Base-by-base conservation (phyloP, 37 sponge, comb jelly and placozoan species). In the Ephydatia muelleri region DNA sequence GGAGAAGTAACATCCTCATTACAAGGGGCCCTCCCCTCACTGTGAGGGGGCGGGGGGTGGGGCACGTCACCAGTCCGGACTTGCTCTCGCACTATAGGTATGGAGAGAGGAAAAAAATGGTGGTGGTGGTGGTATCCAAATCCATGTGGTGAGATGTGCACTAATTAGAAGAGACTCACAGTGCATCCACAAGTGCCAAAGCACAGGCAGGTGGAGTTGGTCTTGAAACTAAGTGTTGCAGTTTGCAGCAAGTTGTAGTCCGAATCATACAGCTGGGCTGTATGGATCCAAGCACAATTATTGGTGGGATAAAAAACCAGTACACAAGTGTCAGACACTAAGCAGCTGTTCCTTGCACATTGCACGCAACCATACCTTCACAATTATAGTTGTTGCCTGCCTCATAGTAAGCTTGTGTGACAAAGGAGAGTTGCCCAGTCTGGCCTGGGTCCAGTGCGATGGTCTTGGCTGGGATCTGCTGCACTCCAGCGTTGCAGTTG, bases 151-250 rank as follows among this genome's bases (percentile, higher is more conserved):
- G 35, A 40, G 77, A 22, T 22, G 11, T 30, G 29, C 27, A 29
- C 30, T 11, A 57, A 19, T 13, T 30, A 36, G 1, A 64, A 21
- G 16, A 14, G 6, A 77, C 91, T 82, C 26, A 94, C 95, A 1
- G 67, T 76, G 68, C 95, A 94, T 33, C 91, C 95, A 83, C 95
- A 94, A 30, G 68, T 48, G 30, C 95, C 95, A 74, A 77, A 94
- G 38, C 95, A 94, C 38, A 94, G 83, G 77, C 95, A 94, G 39
- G 92, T 83, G 26, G 76, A 79, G 5, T 86, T 82, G 3, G 88
- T 91, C 49, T 68, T 85, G 68, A 94, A 83, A 32, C 81, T 65
- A 0, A 94, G 76, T 16, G 78, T 84, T 26, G 91, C 88, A 29
- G 88, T 84, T 37, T 89, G 87, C 28, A 94, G 65, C 38, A 94